Conservation (phyloP, 2,888 invertebrate genomes). For the Synergus laeviventris region DNA sequence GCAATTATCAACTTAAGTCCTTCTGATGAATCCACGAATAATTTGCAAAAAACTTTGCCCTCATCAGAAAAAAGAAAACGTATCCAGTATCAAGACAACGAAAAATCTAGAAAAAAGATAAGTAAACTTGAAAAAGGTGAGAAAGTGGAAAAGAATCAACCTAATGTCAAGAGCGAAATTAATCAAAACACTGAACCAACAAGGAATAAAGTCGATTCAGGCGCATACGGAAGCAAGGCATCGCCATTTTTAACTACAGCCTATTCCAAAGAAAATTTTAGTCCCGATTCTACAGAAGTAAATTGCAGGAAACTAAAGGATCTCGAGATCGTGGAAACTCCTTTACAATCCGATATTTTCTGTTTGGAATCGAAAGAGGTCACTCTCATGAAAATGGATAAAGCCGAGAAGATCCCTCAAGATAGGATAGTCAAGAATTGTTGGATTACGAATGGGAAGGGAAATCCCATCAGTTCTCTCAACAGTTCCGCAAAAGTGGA, state of each 20-base stretch:
- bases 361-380: neutral
- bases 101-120: neutral
- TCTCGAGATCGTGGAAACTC: too few relatives aligned
- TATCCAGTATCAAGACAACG: neutral
- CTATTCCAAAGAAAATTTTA: neutral
- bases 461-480: too few relatives aligned
- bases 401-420: neutral
- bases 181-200: neutral
- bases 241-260: neutral
- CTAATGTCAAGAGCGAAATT: neutral
- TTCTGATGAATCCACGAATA: neutral
- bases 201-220: slow-evolving; percentile 43
- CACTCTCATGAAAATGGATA: neutral
- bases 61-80: neutral
- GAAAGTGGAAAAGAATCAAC: neutral
- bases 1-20: too few relatives aligned
- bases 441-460: too few relatives aligned
- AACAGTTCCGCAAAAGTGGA: neutral
- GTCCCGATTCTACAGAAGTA: neutral
- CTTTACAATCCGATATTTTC: neutral
- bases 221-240: neutral
- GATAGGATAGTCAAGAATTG: neutral
- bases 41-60: neutral
- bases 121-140: neutral
- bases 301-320: neutral